Percentiles rank a stretch among this genome's conserved stretches.
Conservation (phyloP, 2,888 invertebrate species). For the Allygus modestus region DNA sequence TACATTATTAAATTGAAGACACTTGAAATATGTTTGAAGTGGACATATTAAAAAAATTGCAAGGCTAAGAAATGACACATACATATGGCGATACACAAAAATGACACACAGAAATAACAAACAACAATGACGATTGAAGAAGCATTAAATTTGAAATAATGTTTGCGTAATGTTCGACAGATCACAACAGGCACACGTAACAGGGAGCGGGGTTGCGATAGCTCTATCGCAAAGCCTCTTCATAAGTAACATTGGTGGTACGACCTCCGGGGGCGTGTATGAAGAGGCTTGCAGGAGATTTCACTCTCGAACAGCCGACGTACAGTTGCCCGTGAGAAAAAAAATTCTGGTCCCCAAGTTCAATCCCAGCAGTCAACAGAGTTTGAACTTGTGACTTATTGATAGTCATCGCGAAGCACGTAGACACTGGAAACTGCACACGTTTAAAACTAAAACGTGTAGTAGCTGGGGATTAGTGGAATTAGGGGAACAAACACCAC, state of each 20-base stretch:
- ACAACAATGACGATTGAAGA: too few relatives aligned
- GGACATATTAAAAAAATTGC: too few relatives aligned
- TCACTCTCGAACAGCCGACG: not conserved
- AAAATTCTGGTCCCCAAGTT: not conserved
- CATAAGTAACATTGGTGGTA: not conserved
- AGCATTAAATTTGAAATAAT: too few relatives aligned
- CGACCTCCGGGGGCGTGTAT: conserved; percentile 1
- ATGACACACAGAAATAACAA: too few relatives aligned
- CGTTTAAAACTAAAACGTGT: conserved; percentile 12
- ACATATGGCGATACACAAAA: too few relatives aligned
- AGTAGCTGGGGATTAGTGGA: not conserved
- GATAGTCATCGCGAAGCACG: conserved; percentile 1
- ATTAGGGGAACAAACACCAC: conserved; percentile 26
- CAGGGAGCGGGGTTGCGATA: too few relatives aligned
- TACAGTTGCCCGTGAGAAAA: conserved; percentile 14
- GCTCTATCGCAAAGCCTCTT: conserved; percentile 6
- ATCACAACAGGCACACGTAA: too few relatives aligned
- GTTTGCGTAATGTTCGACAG: too few relatives aligned
- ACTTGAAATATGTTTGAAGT: too few relatives aligned
- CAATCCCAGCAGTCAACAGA: not conserved
- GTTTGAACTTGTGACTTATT: conserved; percentile 21
- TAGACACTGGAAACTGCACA: not conserved
- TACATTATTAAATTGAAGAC: too few relatives aligned
- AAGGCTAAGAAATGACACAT: too few relatives aligned
- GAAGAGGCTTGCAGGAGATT: not conserved